phyloP scores from a whole-genome alignment of 1,140 invertebrate genomes.

The Cotesia chilonis region DNA sequence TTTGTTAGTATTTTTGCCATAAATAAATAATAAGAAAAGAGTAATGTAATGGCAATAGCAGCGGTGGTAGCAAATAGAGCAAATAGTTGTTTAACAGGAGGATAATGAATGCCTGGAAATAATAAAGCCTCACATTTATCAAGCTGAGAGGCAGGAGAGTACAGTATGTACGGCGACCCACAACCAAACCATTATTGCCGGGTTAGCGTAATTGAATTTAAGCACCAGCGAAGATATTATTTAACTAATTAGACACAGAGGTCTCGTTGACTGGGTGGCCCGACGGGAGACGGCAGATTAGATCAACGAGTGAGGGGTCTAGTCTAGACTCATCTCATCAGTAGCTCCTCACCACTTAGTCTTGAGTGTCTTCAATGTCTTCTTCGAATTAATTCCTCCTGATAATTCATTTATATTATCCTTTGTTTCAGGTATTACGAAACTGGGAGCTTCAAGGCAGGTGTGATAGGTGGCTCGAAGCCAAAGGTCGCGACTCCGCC shows the following conservation, averaged over 20 bases:
- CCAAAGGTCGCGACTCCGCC: slow-evolving; percentile 99
- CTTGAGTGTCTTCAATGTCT: no score
- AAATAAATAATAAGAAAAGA: no score
- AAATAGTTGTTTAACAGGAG: no score
- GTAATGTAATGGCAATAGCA: neutral
- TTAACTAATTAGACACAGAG: slow-evolving; percentile 66
- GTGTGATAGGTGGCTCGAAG: slow-evolving; percentile 98
- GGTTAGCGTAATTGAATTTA: slow-evolving; percentile 64
- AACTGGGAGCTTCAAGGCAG: slow-evolving; percentile 98
- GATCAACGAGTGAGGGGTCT: slow-evolving; percentile 43
- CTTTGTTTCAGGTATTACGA: slow-evolving; percentile 87
- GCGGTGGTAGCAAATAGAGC: no score
- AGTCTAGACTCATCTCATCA: slow-evolving; percentile 19
- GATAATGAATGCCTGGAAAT: slow-evolving; percentile 11
- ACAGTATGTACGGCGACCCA: slow-evolving; percentile 39
- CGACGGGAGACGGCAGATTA: slow-evolving; percentile 47
- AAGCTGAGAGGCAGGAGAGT: slow-evolving; percentile 40
- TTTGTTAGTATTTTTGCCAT: no score
- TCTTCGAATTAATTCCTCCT: neutral
- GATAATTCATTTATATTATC: neutral
- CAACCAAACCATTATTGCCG: slow-evolving; percentile 61
- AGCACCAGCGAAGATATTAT: slow-evolving; percentile 65
- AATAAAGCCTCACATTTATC: slow-evolving; percentile 52
- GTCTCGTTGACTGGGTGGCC: slow-evolving; percentile 55
- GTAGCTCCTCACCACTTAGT: no score